These are phyloP conservation scores for Chelmon rostratus DNA, from an alignment of 2,797 vertebrate species.

Conservation along the genomic window DNA sequence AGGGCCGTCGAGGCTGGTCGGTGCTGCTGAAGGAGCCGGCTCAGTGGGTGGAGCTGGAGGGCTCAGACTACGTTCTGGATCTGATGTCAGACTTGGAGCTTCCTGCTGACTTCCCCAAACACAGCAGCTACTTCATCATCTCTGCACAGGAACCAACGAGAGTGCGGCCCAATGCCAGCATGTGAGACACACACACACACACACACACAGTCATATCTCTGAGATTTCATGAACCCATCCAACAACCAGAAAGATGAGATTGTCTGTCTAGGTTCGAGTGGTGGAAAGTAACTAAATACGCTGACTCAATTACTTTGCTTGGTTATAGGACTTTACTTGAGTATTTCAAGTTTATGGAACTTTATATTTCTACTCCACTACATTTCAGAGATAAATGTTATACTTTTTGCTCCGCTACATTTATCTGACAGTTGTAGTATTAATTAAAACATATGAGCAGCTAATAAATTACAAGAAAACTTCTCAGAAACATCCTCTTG, in stretches of 20 bases:
- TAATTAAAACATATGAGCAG: neutral
- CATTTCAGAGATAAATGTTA: no score
- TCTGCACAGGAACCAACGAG: constrained; percentile 85
- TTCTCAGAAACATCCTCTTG: neutral
- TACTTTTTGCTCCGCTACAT: no score
- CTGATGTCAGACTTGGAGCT: constrained; percentile 94
- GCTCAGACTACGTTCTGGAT: constrained; percentile 96
- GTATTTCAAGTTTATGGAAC: no score
- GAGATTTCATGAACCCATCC: neutral
- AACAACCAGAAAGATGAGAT: neutral
- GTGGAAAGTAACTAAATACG: no score
- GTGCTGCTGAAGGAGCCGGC: constrained; percentile 91
- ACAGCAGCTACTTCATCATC: constrained; percentile 94
- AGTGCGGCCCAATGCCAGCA: constrained; percentile 80
- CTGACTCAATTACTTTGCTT: neutral
- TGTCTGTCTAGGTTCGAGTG: neutral
- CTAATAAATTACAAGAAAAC: neutral
- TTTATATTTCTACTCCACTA: no score
- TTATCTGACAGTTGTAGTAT: no score
- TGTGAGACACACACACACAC: constrained; percentile 82
- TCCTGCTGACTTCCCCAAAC: constrained; percentile 90
- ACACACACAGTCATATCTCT: constrained; percentile 11
- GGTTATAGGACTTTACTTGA: neutral
- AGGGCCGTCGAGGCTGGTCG: constrained; percentile 92
- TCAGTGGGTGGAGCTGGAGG: constrained; percentile 95